phyloP scores from a whole-genome alignment of 2,797 vertebrate species.

The Nyctibius grandis region DNA sequence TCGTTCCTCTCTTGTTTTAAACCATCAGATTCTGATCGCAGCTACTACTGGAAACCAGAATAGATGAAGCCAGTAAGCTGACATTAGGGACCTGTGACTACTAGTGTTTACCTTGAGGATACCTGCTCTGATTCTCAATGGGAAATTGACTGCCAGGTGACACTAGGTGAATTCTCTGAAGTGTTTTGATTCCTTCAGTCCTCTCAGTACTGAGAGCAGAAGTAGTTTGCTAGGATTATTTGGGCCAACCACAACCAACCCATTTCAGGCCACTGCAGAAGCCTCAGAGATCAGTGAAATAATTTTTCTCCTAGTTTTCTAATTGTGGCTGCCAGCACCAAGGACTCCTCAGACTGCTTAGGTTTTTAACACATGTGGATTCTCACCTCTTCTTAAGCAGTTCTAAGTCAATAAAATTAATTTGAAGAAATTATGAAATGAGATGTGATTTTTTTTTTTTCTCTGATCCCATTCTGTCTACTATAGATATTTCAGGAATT shows the following conservation, averaged over 20 bases:
- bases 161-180: not conserved
- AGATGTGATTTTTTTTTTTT: not conserved
- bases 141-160: not conserved
- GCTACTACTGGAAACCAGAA: not conserved
- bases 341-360: not conserved
- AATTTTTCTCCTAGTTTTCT: not conserved
- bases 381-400: not conserved
- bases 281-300: not conserved
- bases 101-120: not conserved
- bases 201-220: not conserved
- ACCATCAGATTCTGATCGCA: not conserved
- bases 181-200: not conserved
- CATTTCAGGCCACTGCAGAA: not conserved
- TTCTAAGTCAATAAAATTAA: not conserved
- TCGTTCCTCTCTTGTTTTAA: not conserved
- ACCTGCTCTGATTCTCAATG: not conserved
- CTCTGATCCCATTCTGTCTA: not conserved
- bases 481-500: not conserved
- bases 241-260: not conserved
- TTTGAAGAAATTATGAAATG: not conserved
- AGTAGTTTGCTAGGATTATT: not conserved
- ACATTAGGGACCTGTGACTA: not conserved
- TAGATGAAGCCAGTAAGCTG: not conserved
- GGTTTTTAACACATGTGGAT: not conserved
- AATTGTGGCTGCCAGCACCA: not conserved